A percentile compares a stretch with the other conserved stretches of the same genome.
Evolutionary conservation across 2,888 invertebrate genomes (phyloP).

Genomic region (Pheosia gnoma): DNA sequence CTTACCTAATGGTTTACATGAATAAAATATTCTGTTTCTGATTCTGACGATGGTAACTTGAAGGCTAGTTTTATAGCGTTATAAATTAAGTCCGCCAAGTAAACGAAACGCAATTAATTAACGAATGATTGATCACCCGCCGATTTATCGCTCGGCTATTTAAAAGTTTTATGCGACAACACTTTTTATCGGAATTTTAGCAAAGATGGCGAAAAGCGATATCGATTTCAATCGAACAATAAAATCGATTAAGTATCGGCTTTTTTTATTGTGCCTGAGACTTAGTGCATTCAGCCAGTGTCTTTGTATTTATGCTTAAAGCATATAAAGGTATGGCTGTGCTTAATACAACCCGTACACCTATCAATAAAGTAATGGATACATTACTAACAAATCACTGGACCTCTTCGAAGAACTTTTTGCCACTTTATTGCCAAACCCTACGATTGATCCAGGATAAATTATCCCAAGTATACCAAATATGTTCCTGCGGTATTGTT

Average conservation of each 20-base stretch:
- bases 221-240: not conserved
- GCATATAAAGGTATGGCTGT: too few species aligned
- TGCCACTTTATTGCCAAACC: too few species aligned
- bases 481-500: too few species aligned
- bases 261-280: not conserved
- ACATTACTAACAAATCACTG: too few species aligned
- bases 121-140: constrained; percentile 5
- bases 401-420: too few species aligned
- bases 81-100: constrained; percentile 2
- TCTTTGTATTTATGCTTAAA: not conserved
- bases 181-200: not conserved
- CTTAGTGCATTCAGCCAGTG: not conserved
- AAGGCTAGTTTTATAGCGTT: constrained; percentile 1
- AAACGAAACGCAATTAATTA: constrained; percentile 6
- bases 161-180: constrained; percentile 1
- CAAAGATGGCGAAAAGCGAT: not conserved
- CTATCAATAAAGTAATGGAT: too few species aligned
- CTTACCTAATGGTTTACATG: too few species aligned
- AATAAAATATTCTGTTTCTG: too few species aligned
- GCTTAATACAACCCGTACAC: too few species aligned
- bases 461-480: too few species aligned
- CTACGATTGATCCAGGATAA: too few species aligned
- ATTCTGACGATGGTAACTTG: not conserved
- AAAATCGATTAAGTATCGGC: not conserved
- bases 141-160: constrained; percentile 1